Conservation (phyloP, 2,113 vertebrate species). For the Ameiurus melas region DNA sequence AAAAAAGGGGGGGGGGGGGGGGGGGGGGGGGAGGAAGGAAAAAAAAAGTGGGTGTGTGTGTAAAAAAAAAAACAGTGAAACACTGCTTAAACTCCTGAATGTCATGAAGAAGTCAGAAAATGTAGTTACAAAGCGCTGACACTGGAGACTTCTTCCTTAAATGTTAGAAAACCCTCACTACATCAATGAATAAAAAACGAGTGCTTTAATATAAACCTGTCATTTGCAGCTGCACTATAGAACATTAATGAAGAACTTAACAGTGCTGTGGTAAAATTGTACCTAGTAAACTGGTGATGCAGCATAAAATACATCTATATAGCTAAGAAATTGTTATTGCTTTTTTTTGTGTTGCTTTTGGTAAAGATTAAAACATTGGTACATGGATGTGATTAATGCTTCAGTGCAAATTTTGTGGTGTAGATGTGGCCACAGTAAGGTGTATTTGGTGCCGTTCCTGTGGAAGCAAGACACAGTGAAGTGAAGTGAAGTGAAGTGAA, state of each 20-base stretch:
- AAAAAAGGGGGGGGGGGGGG: no score
- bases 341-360: background rate
- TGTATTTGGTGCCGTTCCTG: slow-evolving; percentile 40
- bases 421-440: slow-evolving; percentile 20
- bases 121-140: background rate
- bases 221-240: background rate
- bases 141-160: background rate
- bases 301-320: background rate
- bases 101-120: background rate
- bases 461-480: slow-evolving; percentile 34
- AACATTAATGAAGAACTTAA: background rate
- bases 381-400: no score
- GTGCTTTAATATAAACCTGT: no score
- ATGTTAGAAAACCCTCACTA: background rate
- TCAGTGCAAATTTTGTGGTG: background rate
- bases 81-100: background rate
- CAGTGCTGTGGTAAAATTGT: background rate
- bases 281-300: background rate
- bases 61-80: no score
- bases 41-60: no score
- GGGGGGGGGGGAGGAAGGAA: no score
- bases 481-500: slow-evolving; percentile 7
- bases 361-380: background rate
- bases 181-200: background rate
- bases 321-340: background rate